Conservation (phyloP, 23 tunicate genomes). For the Ciona savignyi region DNA sequence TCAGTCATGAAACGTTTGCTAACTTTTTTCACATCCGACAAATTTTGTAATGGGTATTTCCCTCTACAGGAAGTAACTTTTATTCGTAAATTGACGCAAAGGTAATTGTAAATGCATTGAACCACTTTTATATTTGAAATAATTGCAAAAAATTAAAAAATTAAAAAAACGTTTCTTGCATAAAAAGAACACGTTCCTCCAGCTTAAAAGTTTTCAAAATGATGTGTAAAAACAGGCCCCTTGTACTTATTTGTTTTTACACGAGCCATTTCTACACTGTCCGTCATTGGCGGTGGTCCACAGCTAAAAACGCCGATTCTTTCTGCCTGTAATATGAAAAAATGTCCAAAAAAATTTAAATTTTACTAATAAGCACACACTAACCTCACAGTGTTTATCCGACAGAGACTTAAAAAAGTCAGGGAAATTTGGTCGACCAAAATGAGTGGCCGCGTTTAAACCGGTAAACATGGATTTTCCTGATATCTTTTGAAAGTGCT, state of each 20-base stretch:
- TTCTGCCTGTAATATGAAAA: slow-evolving; percentile 24
- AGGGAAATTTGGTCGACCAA: slow-evolving; percentile 80
- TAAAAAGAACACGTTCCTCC: too few relatives aligned
- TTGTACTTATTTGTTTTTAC: slow-evolving; percentile 34
- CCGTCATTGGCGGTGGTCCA: slow-evolving; percentile 84
- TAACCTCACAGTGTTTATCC: slow-evolving; percentile 17
- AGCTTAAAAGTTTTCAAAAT: slow-evolving; percentile 83
- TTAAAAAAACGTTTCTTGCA: too few relatives aligned
- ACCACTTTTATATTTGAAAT: too few relatives aligned
- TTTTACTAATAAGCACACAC: neutral
- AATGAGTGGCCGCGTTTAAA: slow-evolving; percentile 69
- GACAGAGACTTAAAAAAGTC: slow-evolving; percentile 28
- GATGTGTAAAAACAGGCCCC: slow-evolving; percentile 60
- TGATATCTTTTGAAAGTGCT: slow-evolving; percentile 42
- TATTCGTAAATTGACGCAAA: too few relatives aligned
- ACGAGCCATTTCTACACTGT: slow-evolving; percentile 49
- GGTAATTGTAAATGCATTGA: too few relatives aligned
- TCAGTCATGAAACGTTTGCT: too few relatives aligned
- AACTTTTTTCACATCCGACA: too few relatives aligned
- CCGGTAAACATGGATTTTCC: slow-evolving; percentile 88
- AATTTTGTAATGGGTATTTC: too few relatives aligned
- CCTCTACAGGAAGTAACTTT: too few relatives aligned
- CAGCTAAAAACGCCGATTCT: slow-evolving; percentile 86
- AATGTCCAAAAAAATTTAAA: neutral
- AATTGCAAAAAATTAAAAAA: too few relatives aligned